These are phyloP conservation scores for Sylvia atricapilla DNA, from an alignment of 2,113 vertebrate species.

Conservation along the genomic window DNA sequence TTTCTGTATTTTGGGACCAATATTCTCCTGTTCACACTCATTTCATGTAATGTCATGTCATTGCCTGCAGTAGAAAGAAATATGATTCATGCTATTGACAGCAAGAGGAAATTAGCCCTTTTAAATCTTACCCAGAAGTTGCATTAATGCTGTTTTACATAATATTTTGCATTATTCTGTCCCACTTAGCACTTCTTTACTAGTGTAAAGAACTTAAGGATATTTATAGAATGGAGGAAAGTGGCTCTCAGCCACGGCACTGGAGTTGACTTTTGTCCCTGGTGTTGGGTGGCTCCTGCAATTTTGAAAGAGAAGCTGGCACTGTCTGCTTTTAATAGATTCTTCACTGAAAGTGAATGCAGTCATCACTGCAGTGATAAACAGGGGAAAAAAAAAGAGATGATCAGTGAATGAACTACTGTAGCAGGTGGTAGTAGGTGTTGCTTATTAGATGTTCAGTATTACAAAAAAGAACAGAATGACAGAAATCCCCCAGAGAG, in stretches of 20 bases:
- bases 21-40: neutral
- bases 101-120: conserved; percentile 25
- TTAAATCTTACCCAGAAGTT: conserved; percentile 44
- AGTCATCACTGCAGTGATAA: conserved; percentile 31
- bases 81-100: conserved; percentile 37
- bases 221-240: neutral
- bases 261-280: neutral
- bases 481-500: conserved; percentile 2
- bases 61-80: conserved; percentile 30
- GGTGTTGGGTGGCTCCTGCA: neutral
- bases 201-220: neutral
- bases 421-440: conserved; percentile 62
- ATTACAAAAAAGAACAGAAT: conserved; percentile 16
- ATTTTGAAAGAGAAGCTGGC: neutral
- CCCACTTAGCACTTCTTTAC: conserved; percentile 34
- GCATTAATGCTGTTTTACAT: conserved; percentile 41
- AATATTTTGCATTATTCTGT: conserved; percentile 51
- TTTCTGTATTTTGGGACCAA: neutral
- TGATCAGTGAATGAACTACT: conserved; percentile 48
- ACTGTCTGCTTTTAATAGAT: neutral
- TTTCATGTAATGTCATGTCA: neutral
- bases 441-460: conserved; percentile 56
- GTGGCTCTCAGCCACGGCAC: accelerated
- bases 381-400: neutral
- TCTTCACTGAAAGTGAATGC: neutral